Evolutionary conservation across 2,797 vertebrate species (phyloP).

Genomic region (Aphelocoma californica): DNA sequence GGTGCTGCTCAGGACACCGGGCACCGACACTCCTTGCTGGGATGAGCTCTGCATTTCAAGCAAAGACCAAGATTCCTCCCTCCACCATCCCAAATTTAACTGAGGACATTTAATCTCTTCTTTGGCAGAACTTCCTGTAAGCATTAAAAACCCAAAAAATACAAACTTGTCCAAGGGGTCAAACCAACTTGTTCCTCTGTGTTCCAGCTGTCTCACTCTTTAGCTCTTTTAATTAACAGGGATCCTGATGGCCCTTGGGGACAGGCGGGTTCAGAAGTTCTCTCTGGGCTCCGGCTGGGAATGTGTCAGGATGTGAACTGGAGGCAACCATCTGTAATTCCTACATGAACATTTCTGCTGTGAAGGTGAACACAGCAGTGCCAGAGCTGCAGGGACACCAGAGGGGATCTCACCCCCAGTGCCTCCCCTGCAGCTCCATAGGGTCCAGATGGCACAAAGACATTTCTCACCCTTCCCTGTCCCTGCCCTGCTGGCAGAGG

Average conservation of each 20-base stretch:
- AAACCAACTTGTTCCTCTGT: background rate
- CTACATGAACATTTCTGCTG: background rate
- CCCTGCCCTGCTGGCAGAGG: background rate
- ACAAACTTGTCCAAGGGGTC: background rate
- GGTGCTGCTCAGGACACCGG: accelerated
- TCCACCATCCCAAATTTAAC: background rate
- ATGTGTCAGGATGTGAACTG: accelerated
- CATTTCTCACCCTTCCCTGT: background rate
- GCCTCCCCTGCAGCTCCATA: background rate
- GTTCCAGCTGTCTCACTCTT: background rate
- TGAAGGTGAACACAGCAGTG: background rate
- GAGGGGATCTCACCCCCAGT: background rate
- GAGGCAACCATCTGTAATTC: background rate
- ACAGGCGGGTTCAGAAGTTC: background rate
- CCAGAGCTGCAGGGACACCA: background rate
- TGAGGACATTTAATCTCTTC: background rate
- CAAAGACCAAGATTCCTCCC: background rate
- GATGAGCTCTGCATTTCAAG: background rate
- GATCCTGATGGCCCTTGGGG: background rate
- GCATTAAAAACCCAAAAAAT: background rate
- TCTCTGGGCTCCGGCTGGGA: background rate
- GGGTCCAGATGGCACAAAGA: background rate
- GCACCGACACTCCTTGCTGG: background rate
- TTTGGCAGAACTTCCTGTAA: background rate
- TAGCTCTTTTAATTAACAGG: background rate